Evolutionary conservation across 2,113 vertebrate species (phyloP).

Genomic region (Dicerorhinus sumatrensis): DNA sequence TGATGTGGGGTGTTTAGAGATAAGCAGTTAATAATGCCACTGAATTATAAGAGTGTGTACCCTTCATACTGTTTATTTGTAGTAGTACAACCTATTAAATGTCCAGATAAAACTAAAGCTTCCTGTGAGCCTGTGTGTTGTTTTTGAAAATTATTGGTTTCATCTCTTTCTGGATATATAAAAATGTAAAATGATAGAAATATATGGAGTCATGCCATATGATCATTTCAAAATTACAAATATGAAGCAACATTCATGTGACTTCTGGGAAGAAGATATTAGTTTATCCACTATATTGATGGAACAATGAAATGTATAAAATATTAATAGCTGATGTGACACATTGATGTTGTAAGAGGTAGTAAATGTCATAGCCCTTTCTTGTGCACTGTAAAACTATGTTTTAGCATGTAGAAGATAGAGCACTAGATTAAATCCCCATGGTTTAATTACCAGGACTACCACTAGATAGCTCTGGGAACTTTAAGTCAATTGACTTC

Average conservation of each 20-base stretch:
- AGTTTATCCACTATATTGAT: conserved; percentile 14
- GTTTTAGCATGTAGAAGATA: neutral
- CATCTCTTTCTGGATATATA: neutral
- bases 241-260: neutral
- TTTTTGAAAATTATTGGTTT: conserved; percentile 47
- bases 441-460: neutral
- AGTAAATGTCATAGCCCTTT: conserved; percentile 29
- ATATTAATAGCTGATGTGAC: neutral
- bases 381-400: neutral
- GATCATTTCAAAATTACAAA: conserved; percentile 35
- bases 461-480: neutral
- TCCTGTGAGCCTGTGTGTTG: neutral
- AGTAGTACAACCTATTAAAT: neutral
- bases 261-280: conserved; percentile 36
- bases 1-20: neutral
- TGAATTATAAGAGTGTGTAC: neutral
- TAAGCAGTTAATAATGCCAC: neutral
- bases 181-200: conserved; percentile 49
- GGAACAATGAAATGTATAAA: conserved; percentile 8
- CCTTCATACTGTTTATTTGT: neutral
- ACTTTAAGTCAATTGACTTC: neutral
- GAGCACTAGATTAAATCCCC: neutral
- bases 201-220: neutral
- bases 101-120: neutral
- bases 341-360: neutral